Base-by-base conservation (phyloP, 92 coral and sea anemone genomes). In the Siderastrea siderea region DNA sequence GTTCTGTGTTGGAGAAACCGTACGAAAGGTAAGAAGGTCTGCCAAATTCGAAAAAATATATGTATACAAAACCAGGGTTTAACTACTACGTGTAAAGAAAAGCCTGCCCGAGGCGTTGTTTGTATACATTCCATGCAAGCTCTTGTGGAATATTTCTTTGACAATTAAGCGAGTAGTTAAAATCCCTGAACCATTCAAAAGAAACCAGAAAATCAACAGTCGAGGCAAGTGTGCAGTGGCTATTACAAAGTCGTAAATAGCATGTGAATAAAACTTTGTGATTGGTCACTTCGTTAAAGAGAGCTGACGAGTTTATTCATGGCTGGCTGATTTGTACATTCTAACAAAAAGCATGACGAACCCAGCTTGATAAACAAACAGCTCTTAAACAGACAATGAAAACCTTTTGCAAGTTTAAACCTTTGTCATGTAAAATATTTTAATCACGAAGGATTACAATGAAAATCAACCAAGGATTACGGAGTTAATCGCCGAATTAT, bases 351-450 rank as follows among this genome's bases (percentile, higher is more conserved):
- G n/a, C 57, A 12, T 81, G 77, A 46, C 38, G 46, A 80, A 43
- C 12, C 3, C 60, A 17, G 58, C 58, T 38, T 38, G 59, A 14
- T 11, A 45, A 67, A 68, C 55, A 68, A 80, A 67, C 64, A 48
- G 48, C 7, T 49, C 57, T 48, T 3, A 0, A 5, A 45, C 5
- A 68, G n/a, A 81, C 75, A 67, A 52, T 63, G 17, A 67, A 52
- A 5, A 1, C n/a, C 55, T 74, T 82, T 69, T 82, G 66, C 53
- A 46, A 73, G 43, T 58, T 57, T 7, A 82, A 44, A 46, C 14
- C 78, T 70, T 73, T 84, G 87, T 84, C 9, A 84, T 84, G 87
- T 74, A 84, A 74, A 84, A 49, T 64, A 51, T 73, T 49, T 71
- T 73, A 84, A 84, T 84, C 81, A 52, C 52, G 60, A 47, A 50